Percentiles rank a stretch among this genome's conserved stretches.
These are phyloP conservation scores for Epinephelus fuscoguttatus DNA, from an alignment of 2,113 vertebrate genomes.

Conservation along the genomic window DNA sequence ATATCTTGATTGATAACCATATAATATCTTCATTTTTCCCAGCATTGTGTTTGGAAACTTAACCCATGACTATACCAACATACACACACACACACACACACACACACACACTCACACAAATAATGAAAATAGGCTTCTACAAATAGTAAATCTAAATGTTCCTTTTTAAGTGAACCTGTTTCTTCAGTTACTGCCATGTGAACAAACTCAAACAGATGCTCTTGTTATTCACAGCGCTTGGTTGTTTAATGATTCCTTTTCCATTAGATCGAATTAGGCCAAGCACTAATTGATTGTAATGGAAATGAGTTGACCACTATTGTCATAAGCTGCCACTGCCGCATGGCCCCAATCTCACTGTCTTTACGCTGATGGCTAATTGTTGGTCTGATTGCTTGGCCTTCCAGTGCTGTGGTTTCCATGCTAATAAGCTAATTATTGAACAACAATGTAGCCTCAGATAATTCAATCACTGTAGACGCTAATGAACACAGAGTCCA, in stretches of 20 bases:
- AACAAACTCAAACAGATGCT: slow-evolving; percentile 58
- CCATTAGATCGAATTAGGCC: slow-evolving; percentile 74
- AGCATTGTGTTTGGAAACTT: too few species aligned
- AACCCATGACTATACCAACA: background rate
- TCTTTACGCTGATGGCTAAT: slow-evolving; percentile 71
- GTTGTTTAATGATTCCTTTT: slow-evolving; percentile 62
- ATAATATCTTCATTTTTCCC: too few species aligned
- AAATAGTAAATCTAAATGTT: background rate
- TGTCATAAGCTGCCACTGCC: slow-evolving; percentile 68
- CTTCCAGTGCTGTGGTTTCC: slow-evolving; percentile 71
- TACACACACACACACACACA: background rate
- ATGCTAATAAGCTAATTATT: slow-evolving; percentile 84
- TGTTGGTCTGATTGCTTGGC: slow-evolving; percentile 75
- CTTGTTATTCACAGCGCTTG: slow-evolving; percentile 54
- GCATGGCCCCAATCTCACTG: slow-evolving; percentile 67
- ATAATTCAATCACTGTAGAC: slow-evolving; percentile 81
- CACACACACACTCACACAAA: too few species aligned
- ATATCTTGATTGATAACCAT: too few species aligned
- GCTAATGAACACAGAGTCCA: slow-evolving; percentile 72
- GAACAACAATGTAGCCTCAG: slow-evolving; percentile 74
- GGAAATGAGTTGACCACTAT: slow-evolving; percentile 81
- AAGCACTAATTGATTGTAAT: slow-evolving; percentile 78
- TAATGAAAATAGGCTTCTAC: background rate
- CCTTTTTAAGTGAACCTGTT: slow-evolving; percentile 16
- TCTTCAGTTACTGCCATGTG: slow-evolving; percentile 28